Evolutionary conservation across 2,797 vertebrate genomes (phyloP).

Genomic region (Megalops cyprinoides): DNA sequence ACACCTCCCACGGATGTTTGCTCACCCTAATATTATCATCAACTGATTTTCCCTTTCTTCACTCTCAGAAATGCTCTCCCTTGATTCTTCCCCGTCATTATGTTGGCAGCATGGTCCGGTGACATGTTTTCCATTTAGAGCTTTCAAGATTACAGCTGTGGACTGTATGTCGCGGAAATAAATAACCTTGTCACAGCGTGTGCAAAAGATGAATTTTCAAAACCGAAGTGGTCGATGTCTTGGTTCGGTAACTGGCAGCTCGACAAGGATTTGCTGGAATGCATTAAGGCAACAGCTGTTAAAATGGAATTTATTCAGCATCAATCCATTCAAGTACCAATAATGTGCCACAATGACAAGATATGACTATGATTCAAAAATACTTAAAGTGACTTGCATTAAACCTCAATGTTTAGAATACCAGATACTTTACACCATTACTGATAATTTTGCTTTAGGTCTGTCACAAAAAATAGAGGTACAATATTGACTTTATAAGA

Average conservation of each 20-base stretch:
- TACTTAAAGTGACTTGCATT: too few relatives aligned
- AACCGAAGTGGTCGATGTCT: not conserved
- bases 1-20: conserved; percentile 22
- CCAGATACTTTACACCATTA: too few relatives aligned
- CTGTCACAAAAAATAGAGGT: not conserved
- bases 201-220: not conserved
- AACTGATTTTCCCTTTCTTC: not conserved
- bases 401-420: too few relatives aligned
- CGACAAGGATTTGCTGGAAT: not conserved
- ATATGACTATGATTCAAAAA: too few relatives aligned
- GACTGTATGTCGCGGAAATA: not conserved
- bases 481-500: not conserved
- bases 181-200: not conserved
- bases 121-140: not conserved
- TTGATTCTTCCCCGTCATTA: not conserved
- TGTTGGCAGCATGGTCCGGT: not conserved
- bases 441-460: too few relatives aligned
- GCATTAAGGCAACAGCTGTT: not conserved
- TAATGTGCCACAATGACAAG: too few relatives aligned
- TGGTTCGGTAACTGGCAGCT: not conserved
- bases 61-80: not conserved
- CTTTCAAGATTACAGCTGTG: not conserved
- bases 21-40: conserved; percentile 29
- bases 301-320: not conserved
- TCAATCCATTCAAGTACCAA: too few relatives aligned